Percentiles rank a stretch among this genome's conserved stretches.
These are phyloP conservation scores for Neogobius melanostomus DNA, from an alignment of 2,113 vertebrate species.

Conservation along the genomic window DNA sequence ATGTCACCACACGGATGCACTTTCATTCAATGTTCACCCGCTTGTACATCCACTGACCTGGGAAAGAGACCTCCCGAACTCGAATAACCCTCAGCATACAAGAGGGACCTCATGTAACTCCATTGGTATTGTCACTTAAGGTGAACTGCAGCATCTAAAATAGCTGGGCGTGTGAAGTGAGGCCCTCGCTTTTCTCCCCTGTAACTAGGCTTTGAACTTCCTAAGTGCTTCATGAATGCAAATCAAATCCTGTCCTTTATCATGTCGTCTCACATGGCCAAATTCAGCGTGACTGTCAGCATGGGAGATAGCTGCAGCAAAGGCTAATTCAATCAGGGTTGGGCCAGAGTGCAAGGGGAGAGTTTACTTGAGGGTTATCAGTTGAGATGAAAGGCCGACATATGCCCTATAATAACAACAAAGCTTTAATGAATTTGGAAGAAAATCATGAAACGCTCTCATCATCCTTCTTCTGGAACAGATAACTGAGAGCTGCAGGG, in stretches of 20 bases:
- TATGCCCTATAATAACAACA: constrained; percentile 43
- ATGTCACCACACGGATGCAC: constrained; percentile 35
- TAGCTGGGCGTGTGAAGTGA: constrained; percentile 5
- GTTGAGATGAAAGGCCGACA: constrained; percentile 52
- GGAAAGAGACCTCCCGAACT: constrained; percentile 5
- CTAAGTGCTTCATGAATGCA: constrained; percentile 60
- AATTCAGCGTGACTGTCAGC: constrained; percentile 56
- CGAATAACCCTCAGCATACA: constrained; percentile 7
- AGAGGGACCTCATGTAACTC: constrained; percentile 21
- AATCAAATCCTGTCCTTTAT: constrained; percentile 64
- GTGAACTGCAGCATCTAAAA: constrained; percentile 26
- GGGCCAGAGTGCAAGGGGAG: constrained; percentile 31
- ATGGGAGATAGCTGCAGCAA: constrained; percentile 49
- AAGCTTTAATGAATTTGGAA: constrained; percentile 43
- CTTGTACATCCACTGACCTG: constrained; percentile 25
- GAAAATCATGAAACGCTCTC: constrained; percentile 43
- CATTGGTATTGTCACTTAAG: constrained; percentile 13
- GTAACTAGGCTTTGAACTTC: constrained; percentile 65
- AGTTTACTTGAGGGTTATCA: constrained; percentile 56
- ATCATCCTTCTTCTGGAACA: constrained; percentile 47
- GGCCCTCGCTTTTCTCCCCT: constrained; percentile 8
- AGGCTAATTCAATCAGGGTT: constrained; percentile 55
- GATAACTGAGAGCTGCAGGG: constrained; percentile 57
- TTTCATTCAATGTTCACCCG: constrained; percentile 20
- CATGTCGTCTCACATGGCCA: constrained; percentile 58